A percentile compares a stretch with the other conserved stretches of the same genome.
phyloP scores from a whole-genome alignment of 1,140 invertebrate genomes.

The Halesus radiatus region DNA sequence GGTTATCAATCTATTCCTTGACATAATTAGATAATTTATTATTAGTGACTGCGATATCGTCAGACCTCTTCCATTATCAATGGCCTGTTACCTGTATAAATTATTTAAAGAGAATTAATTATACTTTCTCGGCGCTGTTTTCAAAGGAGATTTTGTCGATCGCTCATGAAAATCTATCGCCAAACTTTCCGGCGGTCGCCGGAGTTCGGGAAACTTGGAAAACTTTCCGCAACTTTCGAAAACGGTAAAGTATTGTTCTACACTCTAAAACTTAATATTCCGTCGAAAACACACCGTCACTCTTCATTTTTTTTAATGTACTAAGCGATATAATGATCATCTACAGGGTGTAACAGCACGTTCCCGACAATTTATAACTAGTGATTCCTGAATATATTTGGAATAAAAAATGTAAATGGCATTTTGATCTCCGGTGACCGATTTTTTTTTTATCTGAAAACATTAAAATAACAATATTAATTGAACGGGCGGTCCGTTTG shows the following conservation, averaged over 20 bases:
- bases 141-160: not conserved
- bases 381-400: no score
- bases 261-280: not conserved
- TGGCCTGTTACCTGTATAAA: not conserved
- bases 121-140: not conserved
- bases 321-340: no score
- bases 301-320: no score
- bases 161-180: slow-evolving; percentile 17
- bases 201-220: not conserved
- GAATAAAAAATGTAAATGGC: no score
- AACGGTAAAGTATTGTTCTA: not conserved
- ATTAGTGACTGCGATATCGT: not conserved
- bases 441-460: no score
- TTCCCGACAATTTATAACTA: no score
- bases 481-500: no score
- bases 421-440: no score
- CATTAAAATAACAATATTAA: no score
- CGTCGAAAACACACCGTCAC: not conserved
- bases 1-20: no score
- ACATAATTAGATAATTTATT: not conserved
- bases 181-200: not conserved
- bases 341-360: no score
- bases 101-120: not conserved
- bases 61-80: not conserved
- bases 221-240: not conserved